phyloP scores from a whole-genome alignment of 1,140 invertebrate species.

The Apis florea region DNA sequence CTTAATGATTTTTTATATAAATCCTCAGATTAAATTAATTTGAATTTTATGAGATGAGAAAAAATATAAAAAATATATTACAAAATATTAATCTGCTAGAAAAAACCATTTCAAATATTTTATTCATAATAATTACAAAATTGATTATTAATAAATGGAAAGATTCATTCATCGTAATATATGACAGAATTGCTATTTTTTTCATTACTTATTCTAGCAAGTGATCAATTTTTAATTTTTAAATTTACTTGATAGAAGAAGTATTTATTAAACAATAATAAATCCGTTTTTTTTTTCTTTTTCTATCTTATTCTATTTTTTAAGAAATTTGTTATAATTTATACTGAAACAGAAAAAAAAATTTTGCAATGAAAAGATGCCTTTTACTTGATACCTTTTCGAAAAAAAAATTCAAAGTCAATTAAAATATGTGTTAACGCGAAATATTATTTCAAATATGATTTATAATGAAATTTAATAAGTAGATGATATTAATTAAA shows the following conservation, averaged over 20 bases:
- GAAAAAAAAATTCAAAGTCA: background rate
- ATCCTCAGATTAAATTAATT: background rate
- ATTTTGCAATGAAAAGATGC: too few relatives aligned
- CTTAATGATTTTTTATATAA: too few relatives aligned
- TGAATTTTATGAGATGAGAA: background rate
- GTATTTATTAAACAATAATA: conserved; percentile 2
- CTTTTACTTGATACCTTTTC: background rate
- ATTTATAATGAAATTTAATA: background rate
- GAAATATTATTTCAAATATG: background rate
- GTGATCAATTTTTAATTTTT: conserved; percentile 41
- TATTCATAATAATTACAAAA: background rate
- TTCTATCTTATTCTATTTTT: too few relatives aligned
- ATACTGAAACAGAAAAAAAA: background rate
- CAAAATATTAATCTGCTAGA: background rate
- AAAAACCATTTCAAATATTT: conserved; percentile 37
- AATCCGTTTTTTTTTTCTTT: background rate
- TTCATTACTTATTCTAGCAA: conserved; percentile 18
- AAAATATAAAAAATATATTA: background rate
- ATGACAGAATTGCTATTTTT: too few relatives aligned
- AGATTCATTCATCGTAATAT: conserved; percentile 5
- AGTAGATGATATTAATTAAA: too few relatives aligned
- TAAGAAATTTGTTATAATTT: background rate
- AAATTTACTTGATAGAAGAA: conserved; percentile 26
- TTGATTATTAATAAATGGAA: conserved; percentile 51
- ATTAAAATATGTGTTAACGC: background rate